A percentile compares a stretch with the other conserved stretches of the same genome.
phyloP scores from a whole-genome alignment of 2,113 vertebrate species.

The Amazona vittata region DNA sequence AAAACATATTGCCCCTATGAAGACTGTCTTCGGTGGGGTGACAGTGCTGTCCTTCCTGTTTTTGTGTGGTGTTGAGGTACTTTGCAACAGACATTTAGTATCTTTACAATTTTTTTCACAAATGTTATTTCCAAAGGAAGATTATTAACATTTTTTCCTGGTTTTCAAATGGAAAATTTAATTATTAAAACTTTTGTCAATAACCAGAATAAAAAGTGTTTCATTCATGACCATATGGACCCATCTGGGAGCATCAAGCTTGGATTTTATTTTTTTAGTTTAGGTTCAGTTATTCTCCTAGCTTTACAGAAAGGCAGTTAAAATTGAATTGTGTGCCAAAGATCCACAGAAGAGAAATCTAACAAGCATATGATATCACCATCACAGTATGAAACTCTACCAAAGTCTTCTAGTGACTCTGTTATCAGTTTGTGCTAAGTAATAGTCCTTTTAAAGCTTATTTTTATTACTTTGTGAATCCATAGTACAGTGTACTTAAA shows the following conservation, averaged over 20 bases:
- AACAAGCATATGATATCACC: neutral
- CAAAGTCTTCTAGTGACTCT: neutral
- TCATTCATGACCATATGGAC: neutral
- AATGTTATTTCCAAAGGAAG: neutral
- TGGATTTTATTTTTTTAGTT: neutral
- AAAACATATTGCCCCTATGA: rapidly evolving
- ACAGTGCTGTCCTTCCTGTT: neutral
- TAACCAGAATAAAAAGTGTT: neutral
- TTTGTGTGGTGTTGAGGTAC: neutral
- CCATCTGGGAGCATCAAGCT: neutral
- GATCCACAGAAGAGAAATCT: neutral
- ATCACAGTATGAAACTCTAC: neutral
- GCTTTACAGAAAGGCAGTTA: neutral
- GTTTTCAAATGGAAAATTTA: neutral
- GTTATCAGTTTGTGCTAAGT: neutral
- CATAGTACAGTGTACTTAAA: neutral
- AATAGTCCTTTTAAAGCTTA: neutral
- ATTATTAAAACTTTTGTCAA: neutral
- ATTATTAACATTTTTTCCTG: neutral
- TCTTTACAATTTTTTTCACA: neutral
- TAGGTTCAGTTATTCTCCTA: neutral
- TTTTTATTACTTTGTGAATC: neutral
- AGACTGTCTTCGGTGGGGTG: neutral
- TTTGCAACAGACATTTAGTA: neutral
- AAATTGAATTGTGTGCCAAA: neutral